Evolutionary conservation across 2,113 vertebrate genomes (phyloP), one percentile per base, ranked within the genome.

Genomic region (Ammodytes marinus): DNA sequence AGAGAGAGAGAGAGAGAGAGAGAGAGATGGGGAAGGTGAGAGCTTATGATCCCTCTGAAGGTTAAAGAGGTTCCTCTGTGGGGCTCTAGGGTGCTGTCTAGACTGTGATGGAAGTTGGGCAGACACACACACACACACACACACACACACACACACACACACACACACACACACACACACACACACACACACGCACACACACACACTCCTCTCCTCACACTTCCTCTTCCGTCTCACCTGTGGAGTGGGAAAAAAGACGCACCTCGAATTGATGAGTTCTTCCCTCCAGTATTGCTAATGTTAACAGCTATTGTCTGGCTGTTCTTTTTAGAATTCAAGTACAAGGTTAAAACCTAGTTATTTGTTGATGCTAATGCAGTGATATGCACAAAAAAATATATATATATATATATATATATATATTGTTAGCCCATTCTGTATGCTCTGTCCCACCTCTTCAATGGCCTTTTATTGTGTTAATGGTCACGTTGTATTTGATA

Each of bases 11-110:
- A 74, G 39, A 13, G 69, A 64, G 60, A 55, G 50, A 60, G 39
- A 61, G 50, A 55, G 63, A 76, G 75, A 88, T 17, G 37, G 13
- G 64, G 49, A 75, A 79, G 79, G 15, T 74, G 57, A 78, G 57
- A 78, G 74, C 69, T 88, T 82, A 91, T 86, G 65, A 85, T 74
- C 77, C 58, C 74, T 84, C 80, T 77, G n/a, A 68, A 69, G 79
- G 83, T 69, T 90, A 90, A 91, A 89, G 84, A 88, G 83, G n/a
- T 86, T 90, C 78, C 87, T 87, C 69, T 2, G 39, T 76, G 59
- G 57, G 50, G 63, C 60, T 85, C 14, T 35, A 19, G 74, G 82
- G 69, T 77, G 84, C 63, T 63, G 84, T 84, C 74, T 70, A 75
- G 63, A 75, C 74, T 2, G 15, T 63, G 73, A 85, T 86, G 43